A percentile compares a stretch with the other conserved stretches of the same genome.
Evolutionary conservation across 2,113 vertebrate species (phyloP).

Genomic region (Gavialis gangeticus): DNA sequence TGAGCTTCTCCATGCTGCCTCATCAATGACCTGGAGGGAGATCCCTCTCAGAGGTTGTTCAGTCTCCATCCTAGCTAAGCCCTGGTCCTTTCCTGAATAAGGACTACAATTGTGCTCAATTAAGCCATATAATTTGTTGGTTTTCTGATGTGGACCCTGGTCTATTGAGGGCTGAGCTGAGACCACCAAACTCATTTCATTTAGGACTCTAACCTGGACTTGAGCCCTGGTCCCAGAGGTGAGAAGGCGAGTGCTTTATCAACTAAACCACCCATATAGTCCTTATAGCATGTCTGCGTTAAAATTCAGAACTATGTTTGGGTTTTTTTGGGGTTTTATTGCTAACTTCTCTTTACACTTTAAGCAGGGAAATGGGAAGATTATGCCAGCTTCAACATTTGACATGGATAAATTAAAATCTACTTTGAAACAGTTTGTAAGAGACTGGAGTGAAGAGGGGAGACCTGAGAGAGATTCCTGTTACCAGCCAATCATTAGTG

Average conservation of each 20-base stretch:
- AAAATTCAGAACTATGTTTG: not conserved
- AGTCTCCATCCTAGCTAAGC: not conserved
- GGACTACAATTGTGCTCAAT: not conserved
- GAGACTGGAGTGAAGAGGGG: slow-evolving; percentile 96
- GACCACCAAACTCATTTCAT: slow-evolving; percentile 3
- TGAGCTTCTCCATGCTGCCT: slow-evolving; percentile 30
- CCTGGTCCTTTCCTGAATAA: slow-evolving; percentile 2
- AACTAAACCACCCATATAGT: not conserved
- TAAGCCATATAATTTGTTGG: not conserved
- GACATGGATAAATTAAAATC: slow-evolving; percentile 99
- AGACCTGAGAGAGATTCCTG: slow-evolving; percentile 93
- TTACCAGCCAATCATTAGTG: slow-evolving; percentile 93
- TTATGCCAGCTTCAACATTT: slow-evolving; percentile 92
- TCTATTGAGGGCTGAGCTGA: slow-evolving; percentile 2
- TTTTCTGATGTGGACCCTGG: slow-evolving; percentile 22
- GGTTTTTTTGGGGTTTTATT: not conserved
- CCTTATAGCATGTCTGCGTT: not conserved
- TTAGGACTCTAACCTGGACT: slow-evolving; percentile 14
- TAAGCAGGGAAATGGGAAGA: slow-evolving; percentile 83
- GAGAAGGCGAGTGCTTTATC: slow-evolving; percentile 26
- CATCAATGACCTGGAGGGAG: not conserved
- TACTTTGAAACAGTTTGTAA: slow-evolving; percentile 97
- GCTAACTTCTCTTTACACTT: slow-evolving; percentile 50
- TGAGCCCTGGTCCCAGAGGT: not conserved
- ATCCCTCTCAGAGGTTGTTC: not conserved